phyloP scores from a whole-genome alignment of 2,113 vertebrate species.

The Nibea albiflora region DNA sequence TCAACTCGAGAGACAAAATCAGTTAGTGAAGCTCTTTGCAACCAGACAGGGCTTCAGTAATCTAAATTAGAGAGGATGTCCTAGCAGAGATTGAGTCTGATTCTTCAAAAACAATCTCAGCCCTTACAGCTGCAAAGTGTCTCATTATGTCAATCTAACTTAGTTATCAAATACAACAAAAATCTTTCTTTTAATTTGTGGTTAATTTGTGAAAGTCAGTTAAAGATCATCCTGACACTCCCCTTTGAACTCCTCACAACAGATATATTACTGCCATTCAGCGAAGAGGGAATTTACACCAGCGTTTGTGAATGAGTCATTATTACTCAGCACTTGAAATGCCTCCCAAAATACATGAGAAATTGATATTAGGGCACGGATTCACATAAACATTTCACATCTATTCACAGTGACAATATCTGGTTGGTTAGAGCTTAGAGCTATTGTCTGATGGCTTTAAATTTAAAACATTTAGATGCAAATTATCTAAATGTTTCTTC shows the following conservation, averaged over 20 bases:
- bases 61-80: constrained; percentile 23
- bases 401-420: constrained; percentile 15
- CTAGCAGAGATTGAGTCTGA: constrained; percentile 19
- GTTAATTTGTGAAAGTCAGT: constrained; percentile 41
- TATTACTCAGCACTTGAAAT: constrained; percentile 57
- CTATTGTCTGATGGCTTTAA: not conserved
- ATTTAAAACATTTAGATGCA: not conserved
- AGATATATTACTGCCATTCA: constrained; percentile 41
- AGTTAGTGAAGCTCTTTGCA: constrained; percentile 11
- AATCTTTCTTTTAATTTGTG: not conserved
- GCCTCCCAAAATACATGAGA: constrained; percentile 48
- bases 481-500: not conserved
- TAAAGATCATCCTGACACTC: constrained; percentile 31
- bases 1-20: not conserved
- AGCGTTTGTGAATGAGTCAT: constrained; percentile 55
- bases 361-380: constrained; percentile 51
- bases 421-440: constrained; percentile 3
- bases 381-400: constrained; percentile 31
- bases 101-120: constrained; percentile 32
- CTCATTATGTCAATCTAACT: constrained; percentile 33
- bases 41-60: constrained; percentile 3
- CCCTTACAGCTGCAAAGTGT: constrained; percentile 24
- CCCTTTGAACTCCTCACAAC: constrained; percentile 41
- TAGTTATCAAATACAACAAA: constrained; percentile 44
- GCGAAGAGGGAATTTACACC: constrained; percentile 24